Evolutionary conservation across 2,113 vertebrate species (phyloP), one percentile per base, ranked within the genome.

Genomic region (Sardina pilchardus): DNA sequence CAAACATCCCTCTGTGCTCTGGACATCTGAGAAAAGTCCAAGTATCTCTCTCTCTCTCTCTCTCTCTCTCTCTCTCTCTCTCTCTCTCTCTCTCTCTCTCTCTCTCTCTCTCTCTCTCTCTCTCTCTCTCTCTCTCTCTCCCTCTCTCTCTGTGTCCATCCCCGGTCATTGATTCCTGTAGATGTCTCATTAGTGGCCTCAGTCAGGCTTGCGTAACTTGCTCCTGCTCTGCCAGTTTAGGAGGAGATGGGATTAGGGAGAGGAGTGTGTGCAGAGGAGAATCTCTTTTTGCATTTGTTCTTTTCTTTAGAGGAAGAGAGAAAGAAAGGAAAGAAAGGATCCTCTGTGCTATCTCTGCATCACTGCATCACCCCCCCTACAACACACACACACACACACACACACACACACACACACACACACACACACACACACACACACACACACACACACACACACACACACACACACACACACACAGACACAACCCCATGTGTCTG

Each of bases 131-230:
- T 30, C 26, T 63, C 5, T 48, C 39, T 80, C n/a, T 81, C 39
- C 34, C 45, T 14, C 34, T 24, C 53, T 42, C 14, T 81, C 86
- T 92, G 82, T 89, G 85, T 91, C 85, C 87, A 86, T 90, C 85
- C 87, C 88, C 47, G 75, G 90, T 93, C 93, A 94, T 92, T 93
- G 92, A 93, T 94, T 93, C 92, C 93, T 94, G 90, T 90, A 92
- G 94, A 93, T 91, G 89, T 89, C 90, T 93, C 90, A 92, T 90
- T 90, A 92, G 91, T 92, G 92, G 92, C 92, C 91, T 93, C 86
- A 91, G 93, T 93, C 91, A 91, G 83, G 87, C 90, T 93, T 94
- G 91, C 91, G 84, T 93, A 93, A 94, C 90, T 83, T 7, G n/a
- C 10, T 67, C 63, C 63, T 67, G 63, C 7, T 67, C 14, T 30